Evolutionary conservation across 2,888 invertebrate genomes (phyloP).

Genomic region (Cerastis leucographa): DNA sequence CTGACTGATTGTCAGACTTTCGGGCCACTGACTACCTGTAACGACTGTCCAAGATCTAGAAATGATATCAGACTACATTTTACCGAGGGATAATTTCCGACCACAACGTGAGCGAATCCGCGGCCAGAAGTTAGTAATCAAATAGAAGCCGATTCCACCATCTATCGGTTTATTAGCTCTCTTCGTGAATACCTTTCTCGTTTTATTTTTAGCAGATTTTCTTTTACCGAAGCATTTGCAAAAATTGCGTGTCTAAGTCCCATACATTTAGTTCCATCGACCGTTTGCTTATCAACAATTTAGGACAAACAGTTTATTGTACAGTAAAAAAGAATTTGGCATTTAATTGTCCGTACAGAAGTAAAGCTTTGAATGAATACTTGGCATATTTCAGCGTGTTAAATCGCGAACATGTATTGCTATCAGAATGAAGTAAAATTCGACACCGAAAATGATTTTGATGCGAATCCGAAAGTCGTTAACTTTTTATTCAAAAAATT

Average conservation of each 20-base stretch:
- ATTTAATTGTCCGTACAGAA: slow-evolving; percentile 9
- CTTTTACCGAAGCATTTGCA: slow-evolving; percentile 8
- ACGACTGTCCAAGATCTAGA: no score
- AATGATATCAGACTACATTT: not conserved
- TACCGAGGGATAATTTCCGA: not conserved
- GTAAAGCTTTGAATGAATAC: slow-evolving; percentile 22
- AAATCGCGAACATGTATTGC: slow-evolving; percentile 52
- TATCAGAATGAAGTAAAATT: slow-evolving; percentile 60
- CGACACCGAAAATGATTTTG: slow-evolving; percentile 35
- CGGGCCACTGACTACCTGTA: no score
- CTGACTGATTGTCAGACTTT: no score
- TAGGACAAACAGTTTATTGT: slow-evolving; percentile 34
- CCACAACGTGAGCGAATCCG: not conserved
- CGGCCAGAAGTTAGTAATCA: slow-evolving; percentile 1
- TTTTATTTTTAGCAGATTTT: slow-evolving; percentile 26
- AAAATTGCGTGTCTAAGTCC: slow-evolving; percentile 43
- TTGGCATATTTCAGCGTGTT: slow-evolving; percentile 29
- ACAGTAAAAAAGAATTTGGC: slow-evolving; percentile 36
- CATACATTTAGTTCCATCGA: slow-evolving; percentile 39
- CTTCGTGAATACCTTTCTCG: slow-evolving; percentile 5
- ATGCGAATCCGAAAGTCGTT: slow-evolving; percentile 50
- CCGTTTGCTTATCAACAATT: slow-evolving; percentile 46
- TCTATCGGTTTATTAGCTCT: slow-evolving; percentile 20
- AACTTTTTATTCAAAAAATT: slow-evolving; percentile 52
- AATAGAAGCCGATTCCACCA: slow-evolving; percentile 28